Percentiles rank a stretch among this genome's conserved stretches.
Evolutionary conservation across 2,113 vertebrate genomes (phyloP).

Genomic region (Galemys pyrenaicus): DNA sequence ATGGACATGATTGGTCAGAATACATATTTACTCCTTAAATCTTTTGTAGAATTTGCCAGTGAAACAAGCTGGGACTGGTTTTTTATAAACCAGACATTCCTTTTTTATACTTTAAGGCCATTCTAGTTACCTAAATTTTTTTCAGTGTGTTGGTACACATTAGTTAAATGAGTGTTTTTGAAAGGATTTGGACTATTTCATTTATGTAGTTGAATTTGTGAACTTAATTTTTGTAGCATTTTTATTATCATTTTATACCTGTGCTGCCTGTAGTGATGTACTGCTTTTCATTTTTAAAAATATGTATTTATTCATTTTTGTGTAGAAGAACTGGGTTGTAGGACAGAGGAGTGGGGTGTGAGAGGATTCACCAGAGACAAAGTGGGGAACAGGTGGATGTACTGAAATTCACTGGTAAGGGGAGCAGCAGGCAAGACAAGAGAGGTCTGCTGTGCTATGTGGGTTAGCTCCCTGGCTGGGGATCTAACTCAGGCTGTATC

Average conservation of each 20-base stretch:
- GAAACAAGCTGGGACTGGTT: neutral
- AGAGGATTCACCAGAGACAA: no score
- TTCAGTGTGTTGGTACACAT: neutral
- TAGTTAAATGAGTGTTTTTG: neutral
- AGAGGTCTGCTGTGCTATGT: no score
- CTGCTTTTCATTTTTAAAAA: no score
- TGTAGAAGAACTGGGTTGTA: no score
- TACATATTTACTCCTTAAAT: neutral
- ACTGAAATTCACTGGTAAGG: no score
- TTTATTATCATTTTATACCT: neutral
- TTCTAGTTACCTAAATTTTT: neutral
- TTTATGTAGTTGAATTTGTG: neutral
- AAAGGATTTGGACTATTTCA: neutral
- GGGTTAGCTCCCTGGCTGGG: no score
- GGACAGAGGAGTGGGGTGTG: no score
- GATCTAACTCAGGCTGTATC: no score
- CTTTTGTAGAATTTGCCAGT: neutral
- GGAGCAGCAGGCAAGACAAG: no score
- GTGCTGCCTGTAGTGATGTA: neutral
- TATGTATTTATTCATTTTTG: no score
- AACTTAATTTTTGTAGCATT: neutral
- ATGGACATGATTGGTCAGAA: neutral
- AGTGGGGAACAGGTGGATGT: no score
- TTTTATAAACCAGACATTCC: neutral
- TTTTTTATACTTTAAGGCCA: neutral